Base-by-base conservation (phyloP, 2,888 invertebrate species). In the Timema cristinae region DNA sequence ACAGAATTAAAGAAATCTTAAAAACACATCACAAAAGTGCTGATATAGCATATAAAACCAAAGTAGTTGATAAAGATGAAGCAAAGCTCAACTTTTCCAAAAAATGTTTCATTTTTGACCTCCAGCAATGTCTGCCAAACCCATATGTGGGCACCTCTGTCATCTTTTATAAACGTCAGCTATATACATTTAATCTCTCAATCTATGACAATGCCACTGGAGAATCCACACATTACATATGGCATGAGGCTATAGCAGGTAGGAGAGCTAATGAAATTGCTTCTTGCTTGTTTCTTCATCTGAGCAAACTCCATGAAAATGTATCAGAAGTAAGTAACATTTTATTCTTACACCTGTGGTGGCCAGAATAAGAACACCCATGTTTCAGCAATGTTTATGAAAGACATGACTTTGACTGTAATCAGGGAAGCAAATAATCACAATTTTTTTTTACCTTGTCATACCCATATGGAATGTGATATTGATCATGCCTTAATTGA, bases 101-200 rank as follows among this genome's bases (percentile, higher is more conserved):
- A 15, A 70, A 70, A 8, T 54, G 32, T 54, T 70, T 63, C 50
- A 15, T 69, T 5, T 77, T 77, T 72, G 73, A 76, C 68, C 56
- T 72, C 16, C 76, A 79, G 69, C 78, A 79, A 74, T 77, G 77
- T 56, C 72, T 78, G 48, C 78, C 78, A 1, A 79, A 77, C 16
- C 77, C 77, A 11, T 67, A 76, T 68, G 69, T 80, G 47, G 66
- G 75, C n/a, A 76, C 77, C 50, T 77, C 77, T 50, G 75, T 79
- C 9, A 74, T 76, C 8, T 79, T 78, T 76, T 79, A 80, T 69
- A 79, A 79, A 75, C 68, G 79, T 48, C 75, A 77, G 68, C 72
- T 79, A 47, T 79, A 77, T 77, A 78, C 78, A 8, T 79, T 72
- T 70, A 78, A 79, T 71, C 73, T 79, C 8, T 79, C 78, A 7